These are phyloP conservation scores for Brachionus rubens DNA, from an alignment of 1,140 invertebrate genomes.

Conservation along the genomic window DNA sequence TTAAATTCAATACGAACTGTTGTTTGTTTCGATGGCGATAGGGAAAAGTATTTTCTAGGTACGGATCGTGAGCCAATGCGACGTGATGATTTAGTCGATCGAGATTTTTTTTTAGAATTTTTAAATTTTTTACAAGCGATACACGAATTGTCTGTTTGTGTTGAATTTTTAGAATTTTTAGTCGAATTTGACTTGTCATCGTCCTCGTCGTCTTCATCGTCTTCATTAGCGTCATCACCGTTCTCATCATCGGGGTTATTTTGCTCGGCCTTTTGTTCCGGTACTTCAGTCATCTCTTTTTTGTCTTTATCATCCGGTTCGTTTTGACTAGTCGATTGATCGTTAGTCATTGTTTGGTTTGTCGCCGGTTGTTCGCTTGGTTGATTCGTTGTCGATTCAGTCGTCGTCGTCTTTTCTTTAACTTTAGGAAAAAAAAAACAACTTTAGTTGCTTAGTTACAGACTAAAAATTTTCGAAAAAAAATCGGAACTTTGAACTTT, in stretches of 20 bases:
- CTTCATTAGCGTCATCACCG: slow-evolving; percentile 7
- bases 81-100: not conserved
- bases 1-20: not conserved
- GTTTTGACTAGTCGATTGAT: not conserved
- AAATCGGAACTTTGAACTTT: too few relatives aligned
- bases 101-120: slow-evolving; percentile 8
- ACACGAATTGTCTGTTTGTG: not conserved
- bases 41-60: slow-evolving; percentile 9
- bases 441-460: too few relatives aligned
- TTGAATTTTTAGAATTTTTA: not conserved
- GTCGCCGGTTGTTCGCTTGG: too few relatives aligned
- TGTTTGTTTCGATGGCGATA: not conserved
- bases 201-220: slow-evolving; percentile 17
- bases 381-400: not conserved
- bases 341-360: slow-evolving; percentile 6
- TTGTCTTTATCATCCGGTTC: not conserved
- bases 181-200: slow-evolving; percentile 15
- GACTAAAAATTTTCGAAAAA: too few relatives aligned
- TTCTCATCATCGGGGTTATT: not conserved
- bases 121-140: slow-evolving; percentile 26
- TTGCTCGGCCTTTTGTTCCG: not conserved
- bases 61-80: not conserved
- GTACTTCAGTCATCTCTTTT: not conserved
- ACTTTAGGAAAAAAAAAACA: not conserved
- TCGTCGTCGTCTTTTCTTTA: not conserved